A percentile compares a stretch with the other conserved stretches of the same genome.
Evolutionary conservation across 2,888 invertebrate species (phyloP).

Genomic region (Leucania comma): DNA sequence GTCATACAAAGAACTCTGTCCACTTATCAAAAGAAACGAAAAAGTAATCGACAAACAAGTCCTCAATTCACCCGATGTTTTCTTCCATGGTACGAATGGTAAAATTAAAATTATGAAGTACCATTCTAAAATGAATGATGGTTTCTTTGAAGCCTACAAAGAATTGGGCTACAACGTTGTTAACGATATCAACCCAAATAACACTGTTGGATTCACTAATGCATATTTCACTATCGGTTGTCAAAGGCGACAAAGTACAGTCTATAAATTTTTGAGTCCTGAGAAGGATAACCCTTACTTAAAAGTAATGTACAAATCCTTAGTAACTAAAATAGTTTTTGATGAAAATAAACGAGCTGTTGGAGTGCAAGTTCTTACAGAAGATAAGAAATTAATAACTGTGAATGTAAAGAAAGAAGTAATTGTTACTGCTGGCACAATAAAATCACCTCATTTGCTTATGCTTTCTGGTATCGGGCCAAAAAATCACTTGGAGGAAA

Average conservation of each 20-base stretch:
- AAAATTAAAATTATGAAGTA: constrained; percentile 77
- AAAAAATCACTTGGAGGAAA: constrained; percentile 70
- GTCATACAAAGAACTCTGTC: constrained; percentile 85
- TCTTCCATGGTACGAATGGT: constrained; percentile 79
- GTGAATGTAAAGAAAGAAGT: constrained; percentile 81
- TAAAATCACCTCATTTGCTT: constrained; percentile 85
- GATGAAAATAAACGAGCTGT: constrained; percentile 83
- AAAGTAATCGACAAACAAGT: constrained; percentile 67
- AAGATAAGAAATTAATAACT: constrained; percentile 66
- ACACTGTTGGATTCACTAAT: constrained; percentile 82
- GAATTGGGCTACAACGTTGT: constrained; percentile 80
- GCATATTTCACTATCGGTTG: constrained; percentile 81
- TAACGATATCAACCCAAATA: constrained; percentile 77
- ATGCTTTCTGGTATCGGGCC: constrained; percentile 89
- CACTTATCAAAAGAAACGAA: constrained; percentile 87
- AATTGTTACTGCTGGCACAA: constrained; percentile 83
- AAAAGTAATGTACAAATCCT: constrained; percentile 81
- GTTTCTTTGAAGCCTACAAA: constrained; percentile 75
- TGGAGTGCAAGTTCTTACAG: constrained; percentile 79
- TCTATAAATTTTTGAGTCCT: constrained; percentile 83
- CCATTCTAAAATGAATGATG: constrained; percentile 41
- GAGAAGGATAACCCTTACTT: constrained; percentile 72
- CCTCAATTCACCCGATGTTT: constrained; percentile 50
- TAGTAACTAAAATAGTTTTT: constrained; percentile 86
- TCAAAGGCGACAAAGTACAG: constrained; percentile 83